Conservation (phyloP, 2,888 invertebrate species). For the Physocephala rufipes region DNA sequence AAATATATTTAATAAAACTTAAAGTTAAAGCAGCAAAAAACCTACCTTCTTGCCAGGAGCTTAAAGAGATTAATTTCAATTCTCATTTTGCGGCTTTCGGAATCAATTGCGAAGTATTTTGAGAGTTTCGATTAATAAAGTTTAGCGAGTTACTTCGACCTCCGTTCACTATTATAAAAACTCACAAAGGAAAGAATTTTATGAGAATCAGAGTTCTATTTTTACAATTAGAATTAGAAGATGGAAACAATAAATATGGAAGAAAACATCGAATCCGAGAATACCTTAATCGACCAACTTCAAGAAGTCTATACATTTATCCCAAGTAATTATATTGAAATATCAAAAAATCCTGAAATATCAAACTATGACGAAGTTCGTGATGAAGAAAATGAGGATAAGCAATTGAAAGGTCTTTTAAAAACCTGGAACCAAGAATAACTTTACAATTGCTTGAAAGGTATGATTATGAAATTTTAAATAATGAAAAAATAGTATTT, state of each 20-base stretch:
- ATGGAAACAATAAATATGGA: not conserved
- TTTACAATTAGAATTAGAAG: constrained; percentile 3
- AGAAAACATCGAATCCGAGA: not conserved
- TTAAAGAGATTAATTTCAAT: constrained; percentile 12
- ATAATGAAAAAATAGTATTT: not conserved
- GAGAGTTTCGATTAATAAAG: not conserved
- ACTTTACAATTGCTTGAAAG: constrained; percentile 4
- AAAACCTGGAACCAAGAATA: constrained; percentile 12
- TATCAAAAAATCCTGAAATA: not conserved
- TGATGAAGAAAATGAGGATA: not conserved
- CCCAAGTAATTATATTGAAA: not conserved
- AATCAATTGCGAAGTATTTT: constrained; percentile 9
- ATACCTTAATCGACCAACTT: not conserved
- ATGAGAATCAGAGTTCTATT: constrained; percentile 8
- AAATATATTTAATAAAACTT: constrained; percentile 10
- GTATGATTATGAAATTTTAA: not conserved
- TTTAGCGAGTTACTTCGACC: not conserved
- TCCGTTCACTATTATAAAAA: constrained; percentile 8
- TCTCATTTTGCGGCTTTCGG: not conserved
- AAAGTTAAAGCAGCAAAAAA: not conserved
- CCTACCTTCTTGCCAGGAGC: not conserved
- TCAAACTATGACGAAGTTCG: not conserved
- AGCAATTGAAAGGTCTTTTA: constrained; percentile 10
- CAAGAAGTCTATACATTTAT: not conserved
- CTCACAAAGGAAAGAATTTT: not conserved